Percentiles rank a stretch among this genome's conserved stretches.
Conservation (phyloP, 2,888 invertebrate species). For the Mythimna lalbum region DNA sequence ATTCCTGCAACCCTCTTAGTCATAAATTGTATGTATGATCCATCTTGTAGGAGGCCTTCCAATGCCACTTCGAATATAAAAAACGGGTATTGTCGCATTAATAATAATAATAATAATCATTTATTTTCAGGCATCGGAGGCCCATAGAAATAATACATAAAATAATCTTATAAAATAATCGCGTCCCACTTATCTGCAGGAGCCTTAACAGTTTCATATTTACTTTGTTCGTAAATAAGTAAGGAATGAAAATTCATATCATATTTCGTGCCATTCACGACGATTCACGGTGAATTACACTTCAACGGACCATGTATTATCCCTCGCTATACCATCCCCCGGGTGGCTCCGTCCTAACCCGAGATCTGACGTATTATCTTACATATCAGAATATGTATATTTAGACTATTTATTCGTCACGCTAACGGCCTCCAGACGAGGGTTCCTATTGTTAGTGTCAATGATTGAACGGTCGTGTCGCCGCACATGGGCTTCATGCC, state of each 20-base stretch:
- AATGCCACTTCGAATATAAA: too few species aligned
- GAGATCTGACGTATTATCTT: constrained; percentile 47
- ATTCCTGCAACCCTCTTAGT: too few species aligned
- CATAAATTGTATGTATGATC: too few species aligned
- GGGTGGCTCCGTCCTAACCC: constrained; percentile 31
- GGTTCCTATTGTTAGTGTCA: too few species aligned
- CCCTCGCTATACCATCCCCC: constrained; percentile 43
- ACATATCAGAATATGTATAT: constrained; percentile 31
- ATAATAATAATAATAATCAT: too few species aligned
- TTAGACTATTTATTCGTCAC: constrained; percentile 22
- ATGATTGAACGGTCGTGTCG: too few species aligned
- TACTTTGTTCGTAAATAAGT: constrained; percentile 17
- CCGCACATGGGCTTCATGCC: too few species aligned
- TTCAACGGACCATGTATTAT: constrained; percentile 52
- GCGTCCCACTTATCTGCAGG: not conserved
- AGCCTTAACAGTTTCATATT: not conserved
- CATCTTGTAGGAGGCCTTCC: too few species aligned
- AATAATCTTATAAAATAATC: too few species aligned
- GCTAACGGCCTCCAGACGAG: not conserved
- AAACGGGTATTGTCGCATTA: not conserved
- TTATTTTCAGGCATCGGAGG: too few species aligned
- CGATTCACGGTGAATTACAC: constrained; percentile 60
- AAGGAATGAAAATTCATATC: constrained; percentile 65
- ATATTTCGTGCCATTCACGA: constrained; percentile 70
- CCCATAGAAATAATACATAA: too few species aligned